Conservation (phyloP, 2,888 invertebrate species). For the Meiosimyza decipiens region DNA sequence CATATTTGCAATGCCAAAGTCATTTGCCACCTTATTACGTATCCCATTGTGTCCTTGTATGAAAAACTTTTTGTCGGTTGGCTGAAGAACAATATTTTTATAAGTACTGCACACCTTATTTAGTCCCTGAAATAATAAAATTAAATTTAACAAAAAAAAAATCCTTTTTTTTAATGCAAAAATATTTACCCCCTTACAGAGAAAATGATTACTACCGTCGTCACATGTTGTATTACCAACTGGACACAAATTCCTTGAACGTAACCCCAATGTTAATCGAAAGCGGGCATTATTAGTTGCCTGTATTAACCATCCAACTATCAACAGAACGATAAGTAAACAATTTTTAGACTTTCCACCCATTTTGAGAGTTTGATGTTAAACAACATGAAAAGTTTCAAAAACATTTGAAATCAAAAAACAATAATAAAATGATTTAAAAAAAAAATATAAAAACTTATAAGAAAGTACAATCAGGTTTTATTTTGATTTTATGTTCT, state of each 20-base stretch:
- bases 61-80: slow-evolving; percentile 26
- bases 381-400: too few species aligned
- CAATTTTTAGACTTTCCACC: too few species aligned
- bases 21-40: slow-evolving; percentile 47
- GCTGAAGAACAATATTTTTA: slow-evolving; percentile 7
- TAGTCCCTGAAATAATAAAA: neutral
- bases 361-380: too few species aligned
- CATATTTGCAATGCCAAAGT: slow-evolving; percentile 49
- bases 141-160: neutral
- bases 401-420: neutral
- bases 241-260: neutral
- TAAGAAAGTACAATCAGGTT: neutral
- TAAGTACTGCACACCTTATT: neutral
- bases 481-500: too few species aligned
- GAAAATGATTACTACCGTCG: slow-evolving; percentile 15
- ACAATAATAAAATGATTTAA: neutral
- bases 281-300: too few species aligned
- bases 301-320: too few species aligned
- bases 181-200: neutral
- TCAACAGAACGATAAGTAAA: too few species aligned
- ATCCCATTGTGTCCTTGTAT: slow-evolving; percentile 50
- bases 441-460: slow-evolving; percentile 12
- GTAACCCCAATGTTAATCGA: too few species aligned
- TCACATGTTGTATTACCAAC: neutral
- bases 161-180: too few species aligned